phyloP scores from a whole-genome alignment of 1,140 invertebrate species.

The Conopomorpha cramerella region DNA sequence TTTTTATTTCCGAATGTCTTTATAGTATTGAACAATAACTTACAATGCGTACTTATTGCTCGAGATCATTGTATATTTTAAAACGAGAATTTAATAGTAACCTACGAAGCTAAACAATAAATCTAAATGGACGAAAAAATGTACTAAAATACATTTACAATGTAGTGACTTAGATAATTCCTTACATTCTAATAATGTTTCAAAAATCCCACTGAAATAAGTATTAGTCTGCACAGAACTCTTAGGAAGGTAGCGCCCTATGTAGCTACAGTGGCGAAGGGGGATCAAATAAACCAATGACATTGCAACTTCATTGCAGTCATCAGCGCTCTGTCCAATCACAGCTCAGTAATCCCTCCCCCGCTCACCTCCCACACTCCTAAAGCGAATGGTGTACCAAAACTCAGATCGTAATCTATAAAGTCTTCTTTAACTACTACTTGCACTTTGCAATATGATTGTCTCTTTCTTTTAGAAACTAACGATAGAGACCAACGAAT shows the following conservation, averaged over 20 bases:
- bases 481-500: too few relatives aligned
- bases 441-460: too few relatives aligned
- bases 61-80: slow-evolving; percentile 19
- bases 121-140: background rate
- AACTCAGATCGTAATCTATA: too few relatives aligned
- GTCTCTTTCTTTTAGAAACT: too few relatives aligned
- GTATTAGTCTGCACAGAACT: too few relatives aligned
- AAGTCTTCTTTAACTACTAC: too few relatives aligned
- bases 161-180: background rate
- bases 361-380: too few relatives aligned
- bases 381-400: too few relatives aligned
- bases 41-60: slow-evolving; percentile 23
- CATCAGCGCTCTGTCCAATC: background rate
- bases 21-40: slow-evolving; percentile 20
- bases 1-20: slow-evolving; percentile 6
- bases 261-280: background rate
- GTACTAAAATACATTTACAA: background rate
- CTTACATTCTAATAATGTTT: background rate
- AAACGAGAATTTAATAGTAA: too few relatives aligned
- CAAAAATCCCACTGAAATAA: background rate
- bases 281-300: background rate
- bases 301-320: background rate
- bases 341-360: background rate
- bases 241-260: too few relatives aligned
- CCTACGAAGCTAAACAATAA: background rate